A percentile compares a stretch with the other conserved stretches of the same genome.
Evolutionary conservation across 2,113 vertebrate genomes (phyloP).

Genomic region (Caloenas nicobarica): DNA sequence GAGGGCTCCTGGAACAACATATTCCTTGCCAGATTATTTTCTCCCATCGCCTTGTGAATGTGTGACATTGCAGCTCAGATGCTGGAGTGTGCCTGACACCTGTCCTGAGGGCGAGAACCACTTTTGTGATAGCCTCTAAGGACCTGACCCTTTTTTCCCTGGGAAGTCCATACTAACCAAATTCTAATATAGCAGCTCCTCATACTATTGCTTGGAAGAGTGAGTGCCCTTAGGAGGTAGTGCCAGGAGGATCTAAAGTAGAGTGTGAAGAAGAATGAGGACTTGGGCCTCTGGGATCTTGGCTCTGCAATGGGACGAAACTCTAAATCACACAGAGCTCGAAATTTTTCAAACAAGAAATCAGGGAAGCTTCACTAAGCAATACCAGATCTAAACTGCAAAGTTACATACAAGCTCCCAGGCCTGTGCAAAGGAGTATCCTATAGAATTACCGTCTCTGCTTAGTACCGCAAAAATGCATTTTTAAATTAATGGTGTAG

Average conservation of each 20-base stretch:
- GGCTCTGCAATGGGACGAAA: background rate
- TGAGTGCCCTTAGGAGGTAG: background rate
- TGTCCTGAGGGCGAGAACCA: rapidly evolving
- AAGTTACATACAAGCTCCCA: background rate
- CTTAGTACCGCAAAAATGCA: background rate
- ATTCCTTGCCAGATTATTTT: background rate
- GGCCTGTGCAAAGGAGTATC: background rate
- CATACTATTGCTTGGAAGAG: background rate
- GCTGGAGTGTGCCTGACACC: rapidly evolving
- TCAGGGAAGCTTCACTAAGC: background rate
- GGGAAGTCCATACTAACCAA: background rate
- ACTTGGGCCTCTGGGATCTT: background rate
- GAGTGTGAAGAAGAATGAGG: background rate
- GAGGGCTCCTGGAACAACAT: background rate
- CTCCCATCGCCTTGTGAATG: background rate
- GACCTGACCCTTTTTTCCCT: background rate
- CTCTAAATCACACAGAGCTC: background rate
- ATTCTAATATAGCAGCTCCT: background rate
- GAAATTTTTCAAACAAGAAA: background rate
- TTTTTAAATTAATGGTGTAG: background rate
- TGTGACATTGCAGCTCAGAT: background rate
- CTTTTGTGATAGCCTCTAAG: background rate
- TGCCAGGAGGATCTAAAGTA: background rate
- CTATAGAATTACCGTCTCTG: background rate
- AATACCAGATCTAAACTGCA: background rate